Base-by-base conservation (phyloP, 2,888 invertebrate genomes). In the Rhyacophila evoluta region DNA sequence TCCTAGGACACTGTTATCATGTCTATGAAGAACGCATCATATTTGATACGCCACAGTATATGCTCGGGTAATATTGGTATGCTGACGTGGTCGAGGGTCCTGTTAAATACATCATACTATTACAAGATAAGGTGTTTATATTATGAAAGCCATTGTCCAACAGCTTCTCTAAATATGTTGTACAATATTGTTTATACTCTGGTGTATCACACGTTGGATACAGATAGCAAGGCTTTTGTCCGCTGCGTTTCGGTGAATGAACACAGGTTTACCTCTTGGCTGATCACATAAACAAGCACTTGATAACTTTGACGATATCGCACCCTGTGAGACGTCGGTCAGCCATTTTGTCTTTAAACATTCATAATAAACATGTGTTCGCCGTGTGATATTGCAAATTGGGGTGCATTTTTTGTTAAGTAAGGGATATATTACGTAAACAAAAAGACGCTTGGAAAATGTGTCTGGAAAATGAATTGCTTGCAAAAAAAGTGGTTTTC, bases 191-290 rank as follows among this genome's bases (percentile, higher is more conserved):
- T 55, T 6, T 55, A 19, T 25, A 12, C 25, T 55, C 15, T 19
- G 27, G 5, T 33, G 33, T 29, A 33, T 29, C 69, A 33, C 29
- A 69, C 29, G 69, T 15, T 69, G 29, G n/a, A 69, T 29, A 27
- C 69, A 69, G 69, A 69, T 69, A 69, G 29, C 15, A 10, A 1
- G 10, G 69, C 29, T 33, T 69, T 69, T 69, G 69, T 69, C 19
- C 19, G 15, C 12, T 27, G 29, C n/a, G 69, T 19, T 55, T 55
- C 6, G 1, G 12, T 8, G 8, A 19, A 55, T 19, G 55, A 19
- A 12, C 1, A 25, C 55, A 5, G 25, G 25, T 6, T 55, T 25
- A 55, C 55, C 55, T 55, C 55, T 55, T 55, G 55, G 55, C 25
- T 55, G 55, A 55, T 55, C 55, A 55, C 15, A 10, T 55, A 25